Percentiles rank a stretch among this genome's conserved stretches.
These are phyloP conservation scores for Euwallacea fornicatus DNA, from an alignment of 1,140 invertebrate genomes.

Conservation along the genomic window DNA sequence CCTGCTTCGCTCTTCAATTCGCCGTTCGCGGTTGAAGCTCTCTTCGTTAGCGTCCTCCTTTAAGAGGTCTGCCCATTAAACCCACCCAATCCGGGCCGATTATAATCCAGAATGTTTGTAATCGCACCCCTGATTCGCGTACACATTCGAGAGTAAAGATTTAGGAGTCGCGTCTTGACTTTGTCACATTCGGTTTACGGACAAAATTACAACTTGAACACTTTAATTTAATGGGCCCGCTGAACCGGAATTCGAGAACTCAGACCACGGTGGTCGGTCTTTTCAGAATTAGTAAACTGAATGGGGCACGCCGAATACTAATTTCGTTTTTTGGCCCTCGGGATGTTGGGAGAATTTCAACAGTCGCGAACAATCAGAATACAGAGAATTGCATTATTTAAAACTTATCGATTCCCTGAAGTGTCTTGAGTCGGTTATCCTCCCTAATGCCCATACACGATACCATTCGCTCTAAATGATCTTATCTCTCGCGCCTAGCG, in stretches of 20 bases:
- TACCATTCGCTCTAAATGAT: constrained; percentile 25
- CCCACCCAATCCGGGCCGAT: not conserved
- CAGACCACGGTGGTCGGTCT: constrained; percentile 32
- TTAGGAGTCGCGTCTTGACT: constrained; percentile 19
- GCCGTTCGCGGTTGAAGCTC: too few species aligned
- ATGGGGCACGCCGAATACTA: constrained; percentile 31
- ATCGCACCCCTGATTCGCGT: not conserved
- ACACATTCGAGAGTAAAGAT: not conserved
- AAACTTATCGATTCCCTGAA: too few species aligned
- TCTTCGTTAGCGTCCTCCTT: too few species aligned
- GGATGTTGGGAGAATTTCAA: not conserved
- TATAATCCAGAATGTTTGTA: not conserved
- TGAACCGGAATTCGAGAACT: constrained; percentile 31
- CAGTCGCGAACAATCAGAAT: not conserved
- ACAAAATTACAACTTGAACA: constrained; percentile 34
- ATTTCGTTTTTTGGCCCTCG: constrained; percentile 21
- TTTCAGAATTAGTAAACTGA: constrained; percentile 34
- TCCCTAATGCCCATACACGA: not conserved
- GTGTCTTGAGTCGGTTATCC: too few species aligned
- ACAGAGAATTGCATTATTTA: too few species aligned
- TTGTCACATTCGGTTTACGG: constrained; percentile 34
- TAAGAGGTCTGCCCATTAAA: not conserved
- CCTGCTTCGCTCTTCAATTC: too few species aligned
- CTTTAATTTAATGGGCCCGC: constrained; percentile 37
- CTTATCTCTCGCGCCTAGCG: constrained; percentile 18